Base-by-base conservation (phyloP, 2,797 vertebrate species). In the Gymnocypris eckloni region DNA sequence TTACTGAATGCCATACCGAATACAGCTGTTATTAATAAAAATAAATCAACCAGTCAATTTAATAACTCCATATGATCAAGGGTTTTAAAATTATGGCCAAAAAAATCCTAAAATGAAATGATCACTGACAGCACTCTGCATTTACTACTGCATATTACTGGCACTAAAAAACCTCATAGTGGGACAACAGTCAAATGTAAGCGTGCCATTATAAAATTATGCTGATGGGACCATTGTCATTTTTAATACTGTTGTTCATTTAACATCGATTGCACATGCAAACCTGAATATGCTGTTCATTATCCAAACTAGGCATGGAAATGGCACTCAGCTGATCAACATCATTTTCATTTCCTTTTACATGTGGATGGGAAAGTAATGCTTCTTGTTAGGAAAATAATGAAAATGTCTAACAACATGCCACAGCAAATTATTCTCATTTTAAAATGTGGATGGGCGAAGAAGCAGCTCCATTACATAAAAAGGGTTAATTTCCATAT, bases 311-410 rank as follows among this genome's bases (percentile, higher is more conserved):
- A 48, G 50, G 12, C 18, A 78, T 45, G 37, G 18, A 71, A 79
- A 84, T 43, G 39, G 59, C 4, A 8, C 66, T 9, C 52, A 37
- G 39, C 39, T 79, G 73, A 78, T 84, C 59, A 84, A 78, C 73
- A 56, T 72, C 8, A n/a, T 77, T 12, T 61, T 77, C 16, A 43
- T 69, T 84, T 70, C 50, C 37, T 43, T 54, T 75, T 54, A 16
- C 8, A 66, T 75, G 50, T 70, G 52, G 64, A 78, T 33, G 13
- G n/a, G n/a, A 79, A 71, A 70, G 48, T n/a, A 59, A 71, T 61
- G 18, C 59, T 59, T 59, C 33, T 78, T 78, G 37, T 70, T n/a
- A 6, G 12, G 37, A 1, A 79, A 78, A 69, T 70, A 56, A 84
- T 78, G 3, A 84, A 33, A 37, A 8, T 45, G 45, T 13, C 11